Evolutionary conservation across 2,888 invertebrate genomes (phyloP).

Genomic region (Enchytraeus crypticus): DNA sequence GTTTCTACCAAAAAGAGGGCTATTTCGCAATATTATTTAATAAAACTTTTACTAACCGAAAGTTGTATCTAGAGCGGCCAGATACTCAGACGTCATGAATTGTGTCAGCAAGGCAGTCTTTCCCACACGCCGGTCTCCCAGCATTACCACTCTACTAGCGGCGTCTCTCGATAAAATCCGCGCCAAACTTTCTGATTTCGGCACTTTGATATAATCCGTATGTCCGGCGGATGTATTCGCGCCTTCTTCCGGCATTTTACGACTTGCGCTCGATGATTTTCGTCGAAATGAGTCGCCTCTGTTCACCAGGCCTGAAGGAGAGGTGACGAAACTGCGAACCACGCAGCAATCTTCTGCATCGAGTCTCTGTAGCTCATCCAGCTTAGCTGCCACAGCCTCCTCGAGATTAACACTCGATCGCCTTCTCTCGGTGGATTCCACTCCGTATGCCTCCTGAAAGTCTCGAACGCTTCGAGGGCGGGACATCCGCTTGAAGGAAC

Average conservation of each 20-base stretch:
- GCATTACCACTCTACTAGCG: slow-evolving; percentile 5
- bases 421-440: background rate
- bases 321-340: slow-evolving; percentile 11
- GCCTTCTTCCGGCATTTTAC: background rate
- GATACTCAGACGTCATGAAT: slow-evolving; percentile 19
- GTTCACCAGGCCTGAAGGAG: slow-evolving; percentile 11
- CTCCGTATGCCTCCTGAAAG: slow-evolving; percentile 1
- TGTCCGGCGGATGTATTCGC: background rate
- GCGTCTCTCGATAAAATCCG: slow-evolving; percentile 6
- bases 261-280: background rate
- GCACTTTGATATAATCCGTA: background rate
- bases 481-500: slow-evolving; percentile 2
- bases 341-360: slow-evolving; percentile 10
- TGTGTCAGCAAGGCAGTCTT: slow-evolving; percentile 14
- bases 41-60: slow-evolving; percentile 11
- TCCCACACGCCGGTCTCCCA: slow-evolving; percentile 16
- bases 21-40: no score
- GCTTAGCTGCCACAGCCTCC: slow-evolving; percentile 11
- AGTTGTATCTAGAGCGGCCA: slow-evolving; percentile 11
- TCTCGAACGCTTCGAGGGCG: background rate
- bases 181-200: background rate
- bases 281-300: slow-evolving; percentile 13
- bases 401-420: slow-evolving; percentile 13
- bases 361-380: slow-evolving; percentile 11
- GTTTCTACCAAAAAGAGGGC: no score